Evolutionary conservation across 2,888 invertebrate species (phyloP), one percentile per base, ranked within the genome.

Genomic region (Criorhina ranunculi): DNA sequence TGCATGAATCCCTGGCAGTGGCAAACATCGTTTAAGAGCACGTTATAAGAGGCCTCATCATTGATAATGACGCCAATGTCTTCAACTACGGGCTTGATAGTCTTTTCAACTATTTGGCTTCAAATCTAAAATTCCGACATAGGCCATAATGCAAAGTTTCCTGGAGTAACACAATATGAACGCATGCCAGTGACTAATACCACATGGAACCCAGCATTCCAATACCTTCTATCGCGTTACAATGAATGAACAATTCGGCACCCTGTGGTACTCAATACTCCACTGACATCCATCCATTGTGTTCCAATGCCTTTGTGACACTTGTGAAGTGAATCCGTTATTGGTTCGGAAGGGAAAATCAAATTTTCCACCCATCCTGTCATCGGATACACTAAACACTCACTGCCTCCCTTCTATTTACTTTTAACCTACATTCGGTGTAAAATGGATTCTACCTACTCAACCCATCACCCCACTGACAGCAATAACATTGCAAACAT

Each of bases 401-500:
- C 31, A 19, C 44, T 24, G 11, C n/a, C 17, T 15, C 12, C 24
- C 51, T 29, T 33, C 42, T 55, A 79, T 83, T 75, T 79, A 83
- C 79, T 64, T 83, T 59, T 83, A 79, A 75, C 79, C 79, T 73
- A 83, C 67, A 79, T 83, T 78, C 53, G 46, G 70, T 60, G 44
- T 66, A 42, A 33, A 55, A 62, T 77, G 66, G 66, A 46, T 70
- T 55, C 46, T 35, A 33, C 51, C 40, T 46, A 29, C 51, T 40
- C 40, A 24, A 3, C 24, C 4, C 24, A 24, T n/a, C 40, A 29
- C 37, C 31, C 57, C 55, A 37, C 62, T 62, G 69, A 64, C 73
- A 78, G 69, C 79, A 75, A 67, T 73, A 82, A 78, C 78, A 78
- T 73, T 33, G 46, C 73, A 79, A 85, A 85, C 85, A 80, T 80